Base-by-base conservation (phyloP, 53 echinoderm and acorn worm genomes). In the Actinopyga echinites region DNA sequence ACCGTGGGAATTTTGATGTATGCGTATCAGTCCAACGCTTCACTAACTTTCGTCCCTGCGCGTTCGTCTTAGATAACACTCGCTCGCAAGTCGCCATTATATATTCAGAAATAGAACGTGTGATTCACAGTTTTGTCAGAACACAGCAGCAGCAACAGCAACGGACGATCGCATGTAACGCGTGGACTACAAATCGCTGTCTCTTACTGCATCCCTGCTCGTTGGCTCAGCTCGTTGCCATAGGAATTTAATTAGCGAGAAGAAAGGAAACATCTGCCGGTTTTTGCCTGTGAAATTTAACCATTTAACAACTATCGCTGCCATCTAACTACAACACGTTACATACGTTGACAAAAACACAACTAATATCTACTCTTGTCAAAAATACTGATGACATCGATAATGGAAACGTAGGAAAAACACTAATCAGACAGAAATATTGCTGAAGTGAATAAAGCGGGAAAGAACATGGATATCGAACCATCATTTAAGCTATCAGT, bases 171-270 rank as follows among this genome's bases (percentile, higher is more conserved):
- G 49, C 49, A 49, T 49, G 49, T 10, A 49, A 49, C 49, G 49
- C 49, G 17, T 6, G 17, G 17, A 17, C 49, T 6, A 49, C n/a
- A 49, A 13, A 49, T 15, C 13, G 49, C 17, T 5, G 49, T 2
- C 49, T 49, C 49, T 0, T 17, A 17, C 49, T 49, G 17, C 17
- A 49, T 15, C 49, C 17, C 49, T 49, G 49, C 13, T 49, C 49
- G 49, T 49, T 49, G 49, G 15, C 49, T 49, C 49, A 49, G 49
- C 49, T 49, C 54, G 77, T 77, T 77, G 77, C 77, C 77, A 77
- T 77, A 77, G 77, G 77, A 77, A 77, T 77, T 77, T 77, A 77
- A 77, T 77, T 77, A 77, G 77, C 54, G 77, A 21, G 69, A 56
- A 49, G 32, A 55, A 32, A 19, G 31, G 54, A 56, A 77, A 77